Evolutionary conservation across 2,888 invertebrate species (phyloP).

Genomic region (Crematogaster levior): DNA sequence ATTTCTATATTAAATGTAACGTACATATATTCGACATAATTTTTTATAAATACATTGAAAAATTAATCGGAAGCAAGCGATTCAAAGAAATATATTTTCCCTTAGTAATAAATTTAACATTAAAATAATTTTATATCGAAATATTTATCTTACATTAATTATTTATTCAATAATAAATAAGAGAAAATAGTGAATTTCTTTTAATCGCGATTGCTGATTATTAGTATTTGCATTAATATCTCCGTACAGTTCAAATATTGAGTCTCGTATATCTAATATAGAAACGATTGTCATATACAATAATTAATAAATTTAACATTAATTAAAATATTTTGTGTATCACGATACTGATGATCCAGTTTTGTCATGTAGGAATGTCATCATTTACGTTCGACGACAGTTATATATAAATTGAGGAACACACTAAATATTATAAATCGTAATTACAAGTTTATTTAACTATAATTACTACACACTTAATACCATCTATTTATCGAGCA

Average conservation of each 20-base stretch:
- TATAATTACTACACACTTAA: conserved; percentile 75
- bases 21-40: background rate
- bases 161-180: background rate
- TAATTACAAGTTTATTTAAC: conserved; percentile 80
- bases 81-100: background rate
- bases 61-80: background rate
- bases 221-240: background rate
- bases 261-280: background rate
- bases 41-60: background rate
- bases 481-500: conserved; percentile 68
- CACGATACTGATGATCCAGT: background rate
- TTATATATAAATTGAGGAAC: conserved; percentile 49
- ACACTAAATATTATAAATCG: conserved; percentile 75
- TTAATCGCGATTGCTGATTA: background rate
- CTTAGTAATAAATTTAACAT: background rate
- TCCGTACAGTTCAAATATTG: background rate
- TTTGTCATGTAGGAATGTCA: conserved; percentile 15
- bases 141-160: background rate
- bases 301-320: conserved; percentile 19
- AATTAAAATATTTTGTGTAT: conserved; percentile 11
- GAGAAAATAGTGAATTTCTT: conserved; percentile 2
- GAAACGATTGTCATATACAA: background rate
- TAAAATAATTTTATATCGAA: background rate
- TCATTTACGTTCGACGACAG: conserved; percentile 5
- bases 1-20: background rate